A percentile compares a stretch with the other conserved stretches of the same genome.
phyloP scores from a whole-genome alignment of 2,113 vertebrate species.

The Microcebus lehilahytsara region DNA sequence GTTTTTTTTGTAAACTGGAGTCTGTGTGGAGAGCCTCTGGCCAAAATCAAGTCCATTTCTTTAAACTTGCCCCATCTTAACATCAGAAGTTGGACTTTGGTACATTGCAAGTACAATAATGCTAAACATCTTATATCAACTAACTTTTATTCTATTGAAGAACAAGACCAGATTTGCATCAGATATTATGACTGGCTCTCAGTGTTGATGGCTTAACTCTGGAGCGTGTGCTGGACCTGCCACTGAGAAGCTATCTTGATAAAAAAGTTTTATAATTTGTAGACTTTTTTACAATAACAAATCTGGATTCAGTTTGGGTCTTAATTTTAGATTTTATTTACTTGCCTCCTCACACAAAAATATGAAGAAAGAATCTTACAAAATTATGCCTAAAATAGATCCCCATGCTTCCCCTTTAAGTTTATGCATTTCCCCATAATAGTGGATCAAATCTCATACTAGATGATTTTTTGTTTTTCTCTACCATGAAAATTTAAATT shows the following conservation, averaged over 20 bases:
- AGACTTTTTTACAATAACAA: not conserved
- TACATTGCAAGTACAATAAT: not conserved
- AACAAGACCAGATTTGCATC: not conserved
- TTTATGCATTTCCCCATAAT: not conserved
- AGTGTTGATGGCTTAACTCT: not conserved
- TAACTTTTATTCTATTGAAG: not conserved
- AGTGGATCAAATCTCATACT: not conserved
- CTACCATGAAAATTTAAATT: constrained; percentile 7
- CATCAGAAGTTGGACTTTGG: not conserved
- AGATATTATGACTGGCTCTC: not conserved
- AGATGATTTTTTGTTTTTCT: not conserved
- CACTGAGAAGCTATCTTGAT: not conserved
- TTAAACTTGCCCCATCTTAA: not conserved
- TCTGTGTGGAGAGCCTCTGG: not conserved
- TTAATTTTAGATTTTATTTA: constrained; percentile 15
- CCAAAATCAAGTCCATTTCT: constrained; percentile 28
- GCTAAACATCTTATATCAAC: not conserved
- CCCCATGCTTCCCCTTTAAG: not conserved
- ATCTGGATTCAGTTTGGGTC: not conserved
- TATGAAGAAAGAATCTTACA: not conserved
- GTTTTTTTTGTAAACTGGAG: not conserved
- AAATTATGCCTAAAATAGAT: not conserved
- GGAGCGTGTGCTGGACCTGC: not conserved
- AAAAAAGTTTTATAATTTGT: not conserved
- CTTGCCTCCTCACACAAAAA: not conserved